Evolutionary conservation across 1,140 invertebrate genomes (phyloP).

Genomic region (Theocolax elegans): DNA sequence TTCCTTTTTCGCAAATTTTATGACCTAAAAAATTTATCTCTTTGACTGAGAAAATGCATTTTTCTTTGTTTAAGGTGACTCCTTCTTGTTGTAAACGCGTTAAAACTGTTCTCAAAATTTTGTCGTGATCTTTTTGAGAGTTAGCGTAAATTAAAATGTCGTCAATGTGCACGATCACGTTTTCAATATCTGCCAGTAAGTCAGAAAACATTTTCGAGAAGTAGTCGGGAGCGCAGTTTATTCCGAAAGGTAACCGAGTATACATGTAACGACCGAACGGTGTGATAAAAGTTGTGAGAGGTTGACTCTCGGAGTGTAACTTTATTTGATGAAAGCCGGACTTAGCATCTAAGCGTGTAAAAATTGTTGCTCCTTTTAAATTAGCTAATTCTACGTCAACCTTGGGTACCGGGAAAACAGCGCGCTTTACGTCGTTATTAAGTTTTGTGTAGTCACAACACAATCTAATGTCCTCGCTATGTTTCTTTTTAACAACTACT

Average conservation of each 20-base stretch:
- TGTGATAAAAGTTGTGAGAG: slow-evolving; percentile 49
- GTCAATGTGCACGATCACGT: too few species aligned
- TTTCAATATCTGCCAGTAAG: slow-evolving; percentile 43
- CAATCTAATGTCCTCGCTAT: background rate
- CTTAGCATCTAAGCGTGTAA: slow-evolving; percentile 47
- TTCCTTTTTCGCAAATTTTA: slow-evolving; percentile 45
- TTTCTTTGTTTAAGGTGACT: slow-evolving; percentile 49
- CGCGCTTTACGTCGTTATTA: slow-evolving; percentile 27
- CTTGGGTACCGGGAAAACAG: too few species aligned
- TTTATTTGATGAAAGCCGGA: slow-evolving; percentile 39
- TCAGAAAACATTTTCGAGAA: slow-evolving; percentile 45
- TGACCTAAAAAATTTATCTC: slow-evolving; percentile 52
- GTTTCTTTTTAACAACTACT: slow-evolving; percentile 25
- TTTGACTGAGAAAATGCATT: slow-evolving; percentile 46
- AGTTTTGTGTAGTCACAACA: too few species aligned
- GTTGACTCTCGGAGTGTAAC: slow-evolving; percentile 45
- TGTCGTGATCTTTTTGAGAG: slow-evolving; percentile 48
- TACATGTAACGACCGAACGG: slow-evolving; percentile 47
- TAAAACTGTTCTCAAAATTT: slow-evolving; percentile 46
- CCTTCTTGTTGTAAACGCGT: slow-evolving; percentile 44
- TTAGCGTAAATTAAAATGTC: slow-evolving; percentile 49
- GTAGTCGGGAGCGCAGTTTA: too few species aligned
- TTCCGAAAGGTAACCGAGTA: slow-evolving; percentile 49
- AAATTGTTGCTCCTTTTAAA: slow-evolving; percentile 44
- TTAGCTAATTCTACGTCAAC: too few species aligned